Base-by-base conservation (phyloP, 2,888 invertebrate species). In the Agrotis puta region DNA sequence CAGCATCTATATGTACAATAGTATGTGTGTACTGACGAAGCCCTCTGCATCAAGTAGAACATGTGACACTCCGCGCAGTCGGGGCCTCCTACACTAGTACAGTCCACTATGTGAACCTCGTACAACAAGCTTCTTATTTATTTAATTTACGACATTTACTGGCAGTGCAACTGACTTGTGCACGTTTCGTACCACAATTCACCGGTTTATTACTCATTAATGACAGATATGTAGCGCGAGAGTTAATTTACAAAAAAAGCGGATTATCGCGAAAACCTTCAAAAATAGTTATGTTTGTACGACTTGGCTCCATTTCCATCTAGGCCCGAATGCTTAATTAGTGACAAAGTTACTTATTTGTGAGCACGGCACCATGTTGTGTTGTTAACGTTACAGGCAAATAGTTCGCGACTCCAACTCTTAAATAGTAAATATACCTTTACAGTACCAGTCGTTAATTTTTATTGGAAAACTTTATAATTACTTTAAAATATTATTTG, bases 1-100 rank as follows among this genome's bases (percentile, higher is more conserved):
- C 94, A 95, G 94, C 94, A 93, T 95, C 94, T 93, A 94, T 95
- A 95, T 95, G 93, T 95, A 95, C 95, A 95, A 87, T 88, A 88
- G 92, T 92, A 90, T 89, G 90, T 92, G 93, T 93, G 92, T 89
- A 88, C 86, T 87, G 87, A 85, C 81, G 80, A 83, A 87, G 86
- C 87, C 89, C 89, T 88, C 80, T 69, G 77, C 48, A 61, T 66
- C 77, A 72, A 72, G 73, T 83, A 73, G 77, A 82, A 63, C 71
- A 64, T 54, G 71, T 79, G 64, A 68, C 57, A 68, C 67, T 66
- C 66, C 74, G 74, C 79, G 45, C 69, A 61, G 39, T 39, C 66
- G 77, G 81, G 79, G 86, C 83, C 74, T 74, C 78, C 89, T 90
- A 92, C 83, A 80, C 89, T 89, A 88, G 81, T 71, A 87, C 86